Conservation (phyloP, 2,797 vertebrate genomes). For the Gadopsis bispinosus region DNA sequence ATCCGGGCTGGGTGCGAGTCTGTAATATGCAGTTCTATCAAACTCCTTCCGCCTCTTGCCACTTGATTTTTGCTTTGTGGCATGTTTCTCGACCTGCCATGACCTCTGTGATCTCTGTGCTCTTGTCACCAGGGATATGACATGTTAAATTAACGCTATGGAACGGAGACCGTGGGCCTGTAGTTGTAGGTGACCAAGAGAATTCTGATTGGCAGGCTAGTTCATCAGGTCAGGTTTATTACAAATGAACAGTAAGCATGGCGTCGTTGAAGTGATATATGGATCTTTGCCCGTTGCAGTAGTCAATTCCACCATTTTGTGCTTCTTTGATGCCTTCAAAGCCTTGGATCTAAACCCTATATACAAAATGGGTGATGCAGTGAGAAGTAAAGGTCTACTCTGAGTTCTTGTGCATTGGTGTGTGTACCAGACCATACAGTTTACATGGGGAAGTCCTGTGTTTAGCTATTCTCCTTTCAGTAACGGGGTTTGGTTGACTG, state of each 20-base stretch:
- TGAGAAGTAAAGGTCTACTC: neutral
- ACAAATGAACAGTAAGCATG: neutral
- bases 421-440: neutral
- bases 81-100: neutral
- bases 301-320: neutral
- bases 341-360: neutral
- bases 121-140: neutral
- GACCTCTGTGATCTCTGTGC: neutral
- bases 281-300: neutral
- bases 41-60: neutral
- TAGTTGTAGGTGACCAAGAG: neutral
- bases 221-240: neutral
- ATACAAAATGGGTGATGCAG: neutral
- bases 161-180: neutral
- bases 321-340: neutral
- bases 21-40: neutral
- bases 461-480: neutral
- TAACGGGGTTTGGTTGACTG: neutral
- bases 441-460: conserved; percentile 4
- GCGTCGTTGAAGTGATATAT: neutral
- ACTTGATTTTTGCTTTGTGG: neutral
- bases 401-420: too few species aligned
- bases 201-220: neutral
- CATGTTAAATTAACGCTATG: neutral
- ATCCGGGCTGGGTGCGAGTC: too few species aligned